Conservation (phyloP, 2,888 invertebrate species). For the Zele albiditarsus region DNA sequence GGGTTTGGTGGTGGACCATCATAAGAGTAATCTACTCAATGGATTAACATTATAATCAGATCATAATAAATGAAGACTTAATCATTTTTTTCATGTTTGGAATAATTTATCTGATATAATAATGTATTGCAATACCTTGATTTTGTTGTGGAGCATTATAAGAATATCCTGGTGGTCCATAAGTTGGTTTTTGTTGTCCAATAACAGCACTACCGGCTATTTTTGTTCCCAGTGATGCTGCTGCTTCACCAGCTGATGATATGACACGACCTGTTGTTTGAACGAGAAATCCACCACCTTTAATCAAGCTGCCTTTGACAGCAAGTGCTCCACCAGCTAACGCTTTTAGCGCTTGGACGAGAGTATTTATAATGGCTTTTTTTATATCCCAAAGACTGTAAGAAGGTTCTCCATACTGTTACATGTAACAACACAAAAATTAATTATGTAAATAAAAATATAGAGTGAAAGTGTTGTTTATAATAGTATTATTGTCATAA, state of each 20-base stretch:
- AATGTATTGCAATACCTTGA: constrained; percentile 26
- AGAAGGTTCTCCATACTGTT: constrained; percentile 61
- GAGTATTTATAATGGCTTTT: constrained; percentile 86
- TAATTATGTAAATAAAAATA: background rate
- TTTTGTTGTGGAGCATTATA: constrained; percentile 53
- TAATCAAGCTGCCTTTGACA: constrained; percentile 89
- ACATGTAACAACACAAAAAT: constrained; percentile 2
- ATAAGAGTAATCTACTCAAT: constrained; percentile 54
- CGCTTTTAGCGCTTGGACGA: constrained; percentile 91
- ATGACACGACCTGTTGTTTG: constrained; percentile 81
- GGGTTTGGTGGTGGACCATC: constrained; percentile 60
- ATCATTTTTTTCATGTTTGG: background rate
- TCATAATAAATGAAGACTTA: background rate
- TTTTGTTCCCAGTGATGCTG: constrained; percentile 85
- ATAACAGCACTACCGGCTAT: constrained; percentile 85
- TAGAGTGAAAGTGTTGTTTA: background rate
- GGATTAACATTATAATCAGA: constrained; percentile 33
- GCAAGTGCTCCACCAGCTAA: constrained; percentile 91
- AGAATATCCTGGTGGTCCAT: constrained; percentile 54
- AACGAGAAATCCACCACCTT: constrained; percentile 84
- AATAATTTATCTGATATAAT: background rate
- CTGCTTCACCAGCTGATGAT: constrained; percentile 84
- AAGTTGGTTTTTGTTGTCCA: constrained; percentile 70
- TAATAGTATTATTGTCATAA: no score
- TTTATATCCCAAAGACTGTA: constrained; percentile 86